Base-by-base conservation (phyloP, 2,888 invertebrate species). In the Clivina fossor region DNA sequence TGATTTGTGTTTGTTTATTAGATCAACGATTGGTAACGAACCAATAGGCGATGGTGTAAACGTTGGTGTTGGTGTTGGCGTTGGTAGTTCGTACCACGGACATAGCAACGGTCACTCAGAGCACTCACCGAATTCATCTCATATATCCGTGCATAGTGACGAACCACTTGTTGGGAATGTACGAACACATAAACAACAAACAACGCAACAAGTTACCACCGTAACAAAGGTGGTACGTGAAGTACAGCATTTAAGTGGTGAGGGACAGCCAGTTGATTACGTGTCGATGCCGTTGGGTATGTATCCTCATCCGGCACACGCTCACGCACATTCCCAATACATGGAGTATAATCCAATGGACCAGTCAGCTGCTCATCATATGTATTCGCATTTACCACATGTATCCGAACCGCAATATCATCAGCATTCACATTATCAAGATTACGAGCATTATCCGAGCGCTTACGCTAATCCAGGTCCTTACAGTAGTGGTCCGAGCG, bases 181-280 rank as follows among this genome's bases (percentile, higher is more conserved):
- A 63, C 78, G 84, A 60, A 80, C 81, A 57, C 82, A 83, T 67
- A 84, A 84, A 68, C 83, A 84, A 68, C 84, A 84, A 68, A 82
- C 82, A 53, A 83, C 83, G 41, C 84, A 85, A 70, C 75, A 85
- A 80, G 84, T 85, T 67, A 85, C 85, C 56, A 84, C 84, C 24
- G 82, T 85, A 59, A 85, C 84, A 54, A 85, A 85, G 73, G 83
- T 85, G 40, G 82, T 84, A 37, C 78, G 83, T 59, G 84, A 84
- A 70, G 81, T 83, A 43, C 76, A 76, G 61, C 80, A 80, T 62
- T 73, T 80, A 63, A 80, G 79, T 55, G 74, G 77, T 35, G 80
- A 80, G 71, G 77, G 69, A 30, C 76, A 75, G 62, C 73, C 76
- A 49, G 76, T 78, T 48, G 79, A 80, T 63, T 79, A 79, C 70